phyloP scores from a whole-genome alignment of 2,113 vertebrate genomes.

The Tenebrosternarchus preto region DNA sequence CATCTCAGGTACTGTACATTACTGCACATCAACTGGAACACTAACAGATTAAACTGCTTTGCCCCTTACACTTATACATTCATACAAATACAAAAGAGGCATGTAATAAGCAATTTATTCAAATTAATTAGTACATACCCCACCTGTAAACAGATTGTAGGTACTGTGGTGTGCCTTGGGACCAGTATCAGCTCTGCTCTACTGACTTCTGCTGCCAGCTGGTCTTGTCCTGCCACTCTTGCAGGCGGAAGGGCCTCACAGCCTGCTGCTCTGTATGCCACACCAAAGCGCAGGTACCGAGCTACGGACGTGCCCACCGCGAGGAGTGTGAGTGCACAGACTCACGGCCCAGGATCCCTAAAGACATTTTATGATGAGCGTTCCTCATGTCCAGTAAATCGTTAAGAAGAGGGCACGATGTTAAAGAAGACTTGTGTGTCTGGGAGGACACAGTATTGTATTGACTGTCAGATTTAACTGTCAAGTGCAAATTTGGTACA shows the following conservation, averaged over 20 bases:
- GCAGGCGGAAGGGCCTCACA: constrained; percentile 77
- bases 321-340: constrained; percentile 93
- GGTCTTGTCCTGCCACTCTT: constrained; percentile 83
- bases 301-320: constrained; percentile 61
- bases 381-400: neutral
- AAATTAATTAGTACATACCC: constrained; percentile 1
- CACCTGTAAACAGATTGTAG: constrained; percentile 80
- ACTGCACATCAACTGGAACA: too few species aligned
- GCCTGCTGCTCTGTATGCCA: constrained; percentile 89
- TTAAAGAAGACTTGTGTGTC: neutral
- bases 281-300: constrained; percentile 72
- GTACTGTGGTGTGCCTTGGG: constrained; percentile 87
- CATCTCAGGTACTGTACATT: constrained; percentile 80
- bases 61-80: too few species aligned
- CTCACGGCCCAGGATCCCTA: constrained; percentile 79
- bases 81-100: neutral
- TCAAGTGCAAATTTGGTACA: neutral
- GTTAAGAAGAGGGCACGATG: neutral
- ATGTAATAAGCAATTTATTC: neutral
- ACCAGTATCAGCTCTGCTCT: constrained; percentile 89
- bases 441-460: neutral
- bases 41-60: neutral
- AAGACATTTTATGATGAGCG: constrained; percentile 64
- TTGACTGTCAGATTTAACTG: neutral
- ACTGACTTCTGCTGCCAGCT: constrained; percentile 88